Evolutionary conservation across 2,113 vertebrate species (phyloP).

Genomic region (Aptenodytes forsteri): DNA sequence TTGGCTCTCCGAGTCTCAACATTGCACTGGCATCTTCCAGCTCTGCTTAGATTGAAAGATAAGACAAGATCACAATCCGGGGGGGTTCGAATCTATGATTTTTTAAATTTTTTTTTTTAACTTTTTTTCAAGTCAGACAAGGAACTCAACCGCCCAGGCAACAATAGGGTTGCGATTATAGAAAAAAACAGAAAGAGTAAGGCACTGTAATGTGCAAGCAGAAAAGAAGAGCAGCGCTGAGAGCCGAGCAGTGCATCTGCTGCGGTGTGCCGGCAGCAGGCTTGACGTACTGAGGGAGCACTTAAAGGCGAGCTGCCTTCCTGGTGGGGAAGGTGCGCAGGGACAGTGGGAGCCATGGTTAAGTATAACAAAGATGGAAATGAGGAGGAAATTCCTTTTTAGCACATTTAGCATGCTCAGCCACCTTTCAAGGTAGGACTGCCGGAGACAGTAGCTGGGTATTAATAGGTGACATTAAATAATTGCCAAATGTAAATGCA

Average conservation of each 20-base stretch:
- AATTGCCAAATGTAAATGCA: conserved; percentile 41
- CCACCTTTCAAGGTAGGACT: background rate
- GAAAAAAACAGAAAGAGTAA: background rate
- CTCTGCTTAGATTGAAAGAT: background rate
- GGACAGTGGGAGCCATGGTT: background rate
- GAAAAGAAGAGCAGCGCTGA: background rate
- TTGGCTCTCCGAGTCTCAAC: background rate
- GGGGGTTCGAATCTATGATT: background rate
- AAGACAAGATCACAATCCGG: background rate
- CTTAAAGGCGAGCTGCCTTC: background rate
- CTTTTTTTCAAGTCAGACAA: background rate
- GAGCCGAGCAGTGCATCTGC: background rate
- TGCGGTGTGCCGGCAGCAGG: background rate
- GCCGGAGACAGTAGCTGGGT: background rate
- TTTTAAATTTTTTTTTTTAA: background rate
- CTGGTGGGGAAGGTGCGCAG: background rate
- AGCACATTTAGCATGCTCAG: conserved; percentile 9
- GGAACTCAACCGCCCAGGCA: background rate
- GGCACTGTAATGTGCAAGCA: background rate
- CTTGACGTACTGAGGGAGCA: accelerated
- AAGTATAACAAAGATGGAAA: background rate
- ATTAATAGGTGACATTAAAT: conserved; percentile 58
- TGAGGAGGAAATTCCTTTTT: conserved; percentile 40
- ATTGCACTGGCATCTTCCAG: background rate
- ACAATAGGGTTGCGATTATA: background rate